phyloP scores from a whole-genome alignment of 2,888 invertebrate genomes.

The Leptinotarsa rubiginosa region DNA sequence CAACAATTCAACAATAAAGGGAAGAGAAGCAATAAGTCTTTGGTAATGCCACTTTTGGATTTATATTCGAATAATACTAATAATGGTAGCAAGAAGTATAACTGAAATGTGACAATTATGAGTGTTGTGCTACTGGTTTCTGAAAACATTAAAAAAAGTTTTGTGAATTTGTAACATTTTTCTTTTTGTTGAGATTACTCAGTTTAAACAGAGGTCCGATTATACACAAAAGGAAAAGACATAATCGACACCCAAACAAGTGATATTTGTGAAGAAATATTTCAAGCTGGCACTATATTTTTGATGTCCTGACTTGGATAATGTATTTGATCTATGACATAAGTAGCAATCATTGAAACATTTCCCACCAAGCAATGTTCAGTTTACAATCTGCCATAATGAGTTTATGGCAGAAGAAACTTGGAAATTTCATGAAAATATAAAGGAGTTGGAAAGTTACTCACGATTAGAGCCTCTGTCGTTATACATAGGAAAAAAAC shows the following conservation, averaged over 20 bases:
- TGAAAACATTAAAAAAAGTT: too few relatives aligned
- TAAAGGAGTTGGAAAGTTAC: not conserved
- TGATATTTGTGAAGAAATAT: too few relatives aligned
- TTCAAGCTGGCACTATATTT: not conserved
- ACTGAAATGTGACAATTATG: not conserved
- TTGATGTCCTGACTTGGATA: not conserved
- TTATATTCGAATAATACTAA: constrained; percentile 7
- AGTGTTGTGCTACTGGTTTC: too few relatives aligned
- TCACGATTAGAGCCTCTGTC: not conserved
- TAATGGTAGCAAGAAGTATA: not conserved
- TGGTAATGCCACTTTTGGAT: constrained; percentile 14
- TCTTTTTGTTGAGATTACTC: too few relatives aligned
- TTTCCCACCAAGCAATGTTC: not conserved
- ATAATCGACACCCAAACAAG: too few relatives aligned
- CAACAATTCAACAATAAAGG: constrained; percentile 19
- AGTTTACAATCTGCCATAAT: too few relatives aligned
- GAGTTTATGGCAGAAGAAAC: too few relatives aligned
- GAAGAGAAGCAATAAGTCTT: constrained; percentile 26
- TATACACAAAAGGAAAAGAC: too few relatives aligned
- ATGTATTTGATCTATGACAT: not conserved
- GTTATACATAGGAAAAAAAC: not conserved
- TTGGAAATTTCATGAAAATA: not conserved
- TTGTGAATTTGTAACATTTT: too few relatives aligned
- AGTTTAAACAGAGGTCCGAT: too few relatives aligned
- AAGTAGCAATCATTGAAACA: constrained; percentile 6